Conservation (phyloP, 2,113 vertebrate species). For the Camelus dromedarius region DNA sequence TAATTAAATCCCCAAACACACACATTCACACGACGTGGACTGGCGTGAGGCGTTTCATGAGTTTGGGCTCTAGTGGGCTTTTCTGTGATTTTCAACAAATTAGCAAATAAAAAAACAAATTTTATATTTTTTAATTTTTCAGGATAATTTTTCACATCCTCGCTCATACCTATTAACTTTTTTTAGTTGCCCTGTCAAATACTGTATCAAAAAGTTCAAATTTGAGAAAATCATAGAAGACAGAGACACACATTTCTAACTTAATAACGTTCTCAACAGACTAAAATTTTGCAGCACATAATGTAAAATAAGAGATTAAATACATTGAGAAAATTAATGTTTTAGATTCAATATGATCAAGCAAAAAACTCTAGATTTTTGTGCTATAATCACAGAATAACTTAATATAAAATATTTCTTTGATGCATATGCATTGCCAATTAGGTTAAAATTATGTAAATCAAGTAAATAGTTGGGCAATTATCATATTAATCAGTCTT, state of each 20-base stretch:
- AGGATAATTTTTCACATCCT: background rate
- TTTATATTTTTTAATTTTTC: background rate
- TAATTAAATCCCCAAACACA: background rate
- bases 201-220: background rate
- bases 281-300: background rate
- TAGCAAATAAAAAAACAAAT: background rate
- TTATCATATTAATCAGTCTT: background rate
- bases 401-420: background rate
- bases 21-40: background rate
- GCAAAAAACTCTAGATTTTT: background rate
- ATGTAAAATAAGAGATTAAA: slow-evolving; percentile 13
- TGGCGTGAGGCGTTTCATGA: background rate
- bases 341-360: slow-evolving; percentile 5
- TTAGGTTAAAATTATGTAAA: background rate
- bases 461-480: slow-evolving; percentile 2
- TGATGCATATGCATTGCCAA: background rate
- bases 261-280: background rate
- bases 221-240: background rate
- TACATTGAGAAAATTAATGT: background rate
- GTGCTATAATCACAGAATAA: background rate
- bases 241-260: background rate
- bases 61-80: background rate
- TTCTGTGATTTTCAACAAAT: slow-evolving; percentile 4
- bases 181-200: background rate
- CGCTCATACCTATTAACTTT: background rate